A percentile compares a stretch with the other conserved stretches of the same genome.
Evolutionary conservation across 2,888 invertebrate species (phyloP).

Genomic region (Pardosa pseudoannulata): DNA sequence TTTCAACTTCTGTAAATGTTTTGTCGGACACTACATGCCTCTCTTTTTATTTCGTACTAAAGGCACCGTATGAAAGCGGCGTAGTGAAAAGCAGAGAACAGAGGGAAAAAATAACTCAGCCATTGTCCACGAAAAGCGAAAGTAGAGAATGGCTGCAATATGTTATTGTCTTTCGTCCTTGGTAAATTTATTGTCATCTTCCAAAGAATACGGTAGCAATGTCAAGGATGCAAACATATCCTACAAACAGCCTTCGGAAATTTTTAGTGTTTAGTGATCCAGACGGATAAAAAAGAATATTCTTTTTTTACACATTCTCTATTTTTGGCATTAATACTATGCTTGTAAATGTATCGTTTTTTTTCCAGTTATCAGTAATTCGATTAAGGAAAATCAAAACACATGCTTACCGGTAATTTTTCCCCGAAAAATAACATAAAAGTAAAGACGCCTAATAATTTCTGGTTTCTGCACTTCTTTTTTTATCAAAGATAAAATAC

Average conservation of each 20-base stretch:
- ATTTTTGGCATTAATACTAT: too few relatives aligned
- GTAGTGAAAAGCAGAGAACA: conserved; percentile 1
- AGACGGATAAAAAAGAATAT: not conserved
- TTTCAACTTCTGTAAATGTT: not conserved
- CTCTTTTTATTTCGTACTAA: not conserved
- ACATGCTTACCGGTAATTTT: too few relatives aligned
- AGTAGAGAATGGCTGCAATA: conserved; percentile 13
- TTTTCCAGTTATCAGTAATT: too few relatives aligned
- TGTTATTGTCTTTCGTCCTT: conserved; percentile 52
- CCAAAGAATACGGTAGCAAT: conserved; percentile 45
- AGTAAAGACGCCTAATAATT: too few relatives aligned
- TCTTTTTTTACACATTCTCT: too few relatives aligned
- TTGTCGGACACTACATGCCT: not conserved
- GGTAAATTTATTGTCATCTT: conserved; percentile 47
- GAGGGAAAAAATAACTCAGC: not conserved
- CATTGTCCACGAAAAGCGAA: conserved; percentile 17
- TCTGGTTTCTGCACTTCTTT: too few relatives aligned
- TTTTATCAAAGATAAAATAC: too few relatives aligned
- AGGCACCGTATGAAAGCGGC: too few relatives aligned
- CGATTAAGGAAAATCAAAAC: too few relatives aligned
- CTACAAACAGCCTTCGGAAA: not conserved
- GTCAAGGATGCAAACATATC: conserved; percentile 39
- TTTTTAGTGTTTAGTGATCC: not conserved
- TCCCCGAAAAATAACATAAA: too few relatives aligned
- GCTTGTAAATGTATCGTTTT: too few relatives aligned